Evolutionary conservation across 2,888 invertebrate genomes (phyloP).

Genomic region (Drosophila austrosaltans): DNA sequence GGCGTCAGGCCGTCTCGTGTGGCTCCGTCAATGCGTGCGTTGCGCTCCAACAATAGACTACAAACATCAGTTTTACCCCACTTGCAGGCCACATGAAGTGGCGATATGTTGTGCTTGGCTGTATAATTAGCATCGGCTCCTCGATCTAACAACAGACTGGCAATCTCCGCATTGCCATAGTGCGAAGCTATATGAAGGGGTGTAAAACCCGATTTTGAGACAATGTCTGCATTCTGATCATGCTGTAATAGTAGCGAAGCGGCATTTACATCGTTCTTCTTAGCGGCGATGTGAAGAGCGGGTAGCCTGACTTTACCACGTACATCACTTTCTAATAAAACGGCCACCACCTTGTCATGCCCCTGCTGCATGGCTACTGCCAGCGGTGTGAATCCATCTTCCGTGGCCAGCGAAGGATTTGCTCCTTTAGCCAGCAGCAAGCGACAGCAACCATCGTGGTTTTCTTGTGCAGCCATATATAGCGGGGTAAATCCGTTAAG

Average conservation of each 20-base stretch:
- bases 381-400: conserved; percentile 99
- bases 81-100: conserved; percentile 98
- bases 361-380: conserved; percentile 99
- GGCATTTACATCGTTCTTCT: conserved; percentile 99
- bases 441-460: conserved; percentile 96
- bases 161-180: conserved; percentile 98
- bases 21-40: conserved; percentile 95
- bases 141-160: conserved; percentile 92
- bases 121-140: conserved; percentile 98
- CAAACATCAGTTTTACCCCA: conserved; percentile 99
- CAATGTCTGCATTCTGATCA: conserved; percentile 98
- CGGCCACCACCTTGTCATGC: conserved; percentile 98
- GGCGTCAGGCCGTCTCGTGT: conserved; percentile 98
- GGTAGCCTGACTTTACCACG: conserved; percentile 97
- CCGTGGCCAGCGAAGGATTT: conserved; percentile 97
- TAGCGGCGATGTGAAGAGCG: conserved; percentile 98
- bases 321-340: conserved; percentile 97
- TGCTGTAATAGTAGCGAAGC: conserved; percentile 96
- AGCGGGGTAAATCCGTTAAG: conserved; percentile 98
- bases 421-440: conserved; percentile 96
- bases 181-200: conserved; percentile 99
- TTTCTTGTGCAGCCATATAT: conserved; percentile 99
- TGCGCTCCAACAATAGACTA: conserved; percentile 92
- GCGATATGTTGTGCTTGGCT: conserved; percentile 99
- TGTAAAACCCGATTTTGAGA: conserved; percentile 98